Conservation (phyloP, 2,888 invertebrate genomes). For the Theodoxus fluviatilis region DNA sequence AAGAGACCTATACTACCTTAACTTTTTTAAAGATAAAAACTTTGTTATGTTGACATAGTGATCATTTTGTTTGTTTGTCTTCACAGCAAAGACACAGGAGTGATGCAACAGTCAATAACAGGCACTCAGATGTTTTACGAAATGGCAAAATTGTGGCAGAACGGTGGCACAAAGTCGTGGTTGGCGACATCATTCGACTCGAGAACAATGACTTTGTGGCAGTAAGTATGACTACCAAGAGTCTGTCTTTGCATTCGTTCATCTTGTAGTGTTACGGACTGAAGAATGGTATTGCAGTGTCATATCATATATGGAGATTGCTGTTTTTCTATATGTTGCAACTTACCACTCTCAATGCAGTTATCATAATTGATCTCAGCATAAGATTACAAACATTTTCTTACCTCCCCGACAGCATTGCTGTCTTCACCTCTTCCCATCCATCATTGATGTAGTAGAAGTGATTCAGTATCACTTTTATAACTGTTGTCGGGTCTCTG, state of each 20-base stretch:
- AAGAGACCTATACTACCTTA: too few relatives aligned
- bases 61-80: conserved; percentile 27
- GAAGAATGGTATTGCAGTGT: neutral
- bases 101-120: conserved; percentile 96
- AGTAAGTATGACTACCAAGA: conserved; percentile 55
- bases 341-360: too few relatives aligned
- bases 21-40: neutral
- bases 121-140: conserved; percentile 84
- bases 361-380: too few relatives aligned
- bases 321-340: neutral
- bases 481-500: too few relatives aligned
- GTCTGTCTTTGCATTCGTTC: neutral
- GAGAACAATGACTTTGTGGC: conserved; percentile 99
- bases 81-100: conserved; percentile 96
- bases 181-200: conserved; percentile 98
- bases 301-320: neutral
- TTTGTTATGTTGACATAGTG: neutral
- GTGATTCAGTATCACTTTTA: too few relatives aligned
- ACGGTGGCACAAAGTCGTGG: conserved; percentile 82
- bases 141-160: conserved; percentile 91
- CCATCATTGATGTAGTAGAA: too few relatives aligned
- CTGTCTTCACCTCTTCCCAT: too few relatives aligned
- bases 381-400: too few relatives aligned
- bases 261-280: neutral
- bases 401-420: too few relatives aligned